Evolutionary conservation across 2,888 invertebrate genomes (phyloP).

Genomic region (Eilema caniola): DNA sequence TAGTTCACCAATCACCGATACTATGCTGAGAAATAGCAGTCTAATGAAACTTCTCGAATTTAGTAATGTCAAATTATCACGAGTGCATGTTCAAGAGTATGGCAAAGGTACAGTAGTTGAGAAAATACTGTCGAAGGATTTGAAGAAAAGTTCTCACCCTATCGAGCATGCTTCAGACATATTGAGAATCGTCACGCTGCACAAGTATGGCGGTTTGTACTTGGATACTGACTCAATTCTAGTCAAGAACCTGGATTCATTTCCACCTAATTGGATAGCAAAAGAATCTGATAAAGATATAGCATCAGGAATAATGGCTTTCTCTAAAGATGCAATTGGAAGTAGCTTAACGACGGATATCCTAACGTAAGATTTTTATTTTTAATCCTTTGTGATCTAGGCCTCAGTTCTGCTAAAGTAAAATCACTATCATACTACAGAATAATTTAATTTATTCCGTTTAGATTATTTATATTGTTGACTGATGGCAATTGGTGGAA

Average conservation of each 20-base stretch:
- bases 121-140: conserved; percentile 9
- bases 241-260: conserved; percentile 38
- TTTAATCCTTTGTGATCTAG: too few relatives aligned
- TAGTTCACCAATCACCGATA: conserved; percentile 39
- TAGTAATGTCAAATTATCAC: conserved; percentile 35
- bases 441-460: too few relatives aligned
- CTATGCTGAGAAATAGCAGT: conserved; percentile 24
- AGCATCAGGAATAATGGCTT: conserved; percentile 33
- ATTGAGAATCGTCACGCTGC: conserved; percentile 43
- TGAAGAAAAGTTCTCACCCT: conserved; percentile 5
- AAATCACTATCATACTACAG: too few relatives aligned
- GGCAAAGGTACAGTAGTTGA: conserved; percentile 26
- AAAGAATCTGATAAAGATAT: conserved; percentile 28
- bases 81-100: conserved; percentile 35
- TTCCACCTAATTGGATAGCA: conserved; percentile 46
- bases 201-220: conserved; percentile 47
- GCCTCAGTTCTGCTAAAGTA: too few relatives aligned
- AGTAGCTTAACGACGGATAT: conserved; percentile 21
- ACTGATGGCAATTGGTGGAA: too few relatives aligned
- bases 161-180: conserved; percentile 42
- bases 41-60: conserved; percentile 32
- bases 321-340: conserved; percentile 39
- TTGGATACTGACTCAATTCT: conserved; percentile 48
- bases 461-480: too few relatives aligned
- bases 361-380: conserved; percentile 32